phyloP scores from a whole-genome alignment of 23 tunicate species.

The Trididemnum miniatum region DNA sequence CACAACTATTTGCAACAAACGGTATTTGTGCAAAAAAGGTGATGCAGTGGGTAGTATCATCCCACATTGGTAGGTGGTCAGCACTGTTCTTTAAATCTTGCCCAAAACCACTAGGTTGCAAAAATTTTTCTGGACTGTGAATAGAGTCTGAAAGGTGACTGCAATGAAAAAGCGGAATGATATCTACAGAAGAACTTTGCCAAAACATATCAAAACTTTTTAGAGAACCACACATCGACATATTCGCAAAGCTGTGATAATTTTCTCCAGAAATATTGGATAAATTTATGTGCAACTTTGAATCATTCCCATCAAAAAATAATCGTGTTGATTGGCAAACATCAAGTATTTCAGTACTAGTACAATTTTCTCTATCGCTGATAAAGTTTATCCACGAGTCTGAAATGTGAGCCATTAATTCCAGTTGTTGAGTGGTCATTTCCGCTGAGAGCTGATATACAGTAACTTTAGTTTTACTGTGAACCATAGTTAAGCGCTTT shows the following conservation, averaged over 20 bases:
- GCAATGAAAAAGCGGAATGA: constrained; percentile 38
- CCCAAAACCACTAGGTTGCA: background rate
- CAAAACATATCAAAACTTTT: constrained; percentile 23
- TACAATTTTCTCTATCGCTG: background rate
- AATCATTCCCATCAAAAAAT: background rate
- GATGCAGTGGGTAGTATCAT: constrained; percentile 46
- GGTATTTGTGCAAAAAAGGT: constrained; percentile 36
- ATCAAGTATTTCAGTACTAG: constrained; percentile 34
- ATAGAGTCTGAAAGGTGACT: background rate
- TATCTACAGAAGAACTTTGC: background rate
- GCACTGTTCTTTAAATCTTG: background rate
- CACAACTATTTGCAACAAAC: background rate
- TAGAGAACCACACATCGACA: constrained; percentile 36
- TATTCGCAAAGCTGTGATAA: constrained; percentile 26
- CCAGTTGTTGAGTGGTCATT: constrained; percentile 22
- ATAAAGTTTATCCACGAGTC: constrained; percentile 60
- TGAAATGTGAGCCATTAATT: constrained; percentile 37
- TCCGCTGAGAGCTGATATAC: background rate
- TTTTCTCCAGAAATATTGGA: constrained; percentile 18
- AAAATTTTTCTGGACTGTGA: constrained; percentile 7
- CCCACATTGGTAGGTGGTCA: too few relatives aligned
- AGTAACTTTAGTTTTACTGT: constrained; percentile 19
- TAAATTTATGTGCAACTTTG: background rate
- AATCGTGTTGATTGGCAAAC: constrained; percentile 15
- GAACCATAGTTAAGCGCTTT: constrained; percentile 38